phyloP scores from a whole-genome alignment of 1,140 invertebrate species.

The Rhyzopertha dominica region DNA sequence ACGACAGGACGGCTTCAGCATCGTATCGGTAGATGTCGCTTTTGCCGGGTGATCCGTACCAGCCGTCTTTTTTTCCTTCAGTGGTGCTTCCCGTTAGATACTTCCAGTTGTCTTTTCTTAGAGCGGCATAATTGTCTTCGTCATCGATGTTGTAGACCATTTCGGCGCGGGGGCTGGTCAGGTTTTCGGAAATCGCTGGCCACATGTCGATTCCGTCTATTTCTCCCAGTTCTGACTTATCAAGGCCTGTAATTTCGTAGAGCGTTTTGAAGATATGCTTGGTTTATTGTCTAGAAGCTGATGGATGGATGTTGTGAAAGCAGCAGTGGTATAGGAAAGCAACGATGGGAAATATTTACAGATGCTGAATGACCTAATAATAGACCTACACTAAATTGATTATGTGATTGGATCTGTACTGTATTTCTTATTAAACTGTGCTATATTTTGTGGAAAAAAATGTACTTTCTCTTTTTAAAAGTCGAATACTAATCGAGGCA shows the following conservation, averaged over 20 bases:
- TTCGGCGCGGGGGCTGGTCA: conserved; percentile 53
- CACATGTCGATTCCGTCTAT: conserved; percentile 72
- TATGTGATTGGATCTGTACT: too few species aligned
- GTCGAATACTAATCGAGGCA: too few species aligned
- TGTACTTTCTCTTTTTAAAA: too few species aligned
- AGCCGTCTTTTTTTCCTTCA: conserved; percentile 48
- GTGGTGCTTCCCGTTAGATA: conserved; percentile 59
- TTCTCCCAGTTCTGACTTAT: conserved; percentile 25
- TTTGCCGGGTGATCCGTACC: conserved; percentile 57
- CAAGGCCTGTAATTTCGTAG: conserved; percentile 31
- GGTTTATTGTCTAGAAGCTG: too few species aligned
- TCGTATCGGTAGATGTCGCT: conserved; percentile 43
- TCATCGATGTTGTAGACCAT: conserved; percentile 72
- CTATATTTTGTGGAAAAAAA: too few species aligned
- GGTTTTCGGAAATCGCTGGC: conserved; percentile 53
- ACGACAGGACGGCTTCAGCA: conserved; percentile 48
- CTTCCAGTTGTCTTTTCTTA: conserved; percentile 68
- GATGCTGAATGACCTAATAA: too few species aligned
- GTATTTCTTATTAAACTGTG: too few species aligned
- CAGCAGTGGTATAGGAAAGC: too few species aligned
- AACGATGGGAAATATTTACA: too few species aligned
- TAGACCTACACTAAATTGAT: too few species aligned
- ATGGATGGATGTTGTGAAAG: too few species aligned
- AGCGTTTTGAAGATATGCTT: too few species aligned
- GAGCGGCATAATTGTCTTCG: conserved; percentile 53